Conservation (phyloP, 2,113 vertebrate genomes). For the Psammodynastes pulverulentus region DNA sequence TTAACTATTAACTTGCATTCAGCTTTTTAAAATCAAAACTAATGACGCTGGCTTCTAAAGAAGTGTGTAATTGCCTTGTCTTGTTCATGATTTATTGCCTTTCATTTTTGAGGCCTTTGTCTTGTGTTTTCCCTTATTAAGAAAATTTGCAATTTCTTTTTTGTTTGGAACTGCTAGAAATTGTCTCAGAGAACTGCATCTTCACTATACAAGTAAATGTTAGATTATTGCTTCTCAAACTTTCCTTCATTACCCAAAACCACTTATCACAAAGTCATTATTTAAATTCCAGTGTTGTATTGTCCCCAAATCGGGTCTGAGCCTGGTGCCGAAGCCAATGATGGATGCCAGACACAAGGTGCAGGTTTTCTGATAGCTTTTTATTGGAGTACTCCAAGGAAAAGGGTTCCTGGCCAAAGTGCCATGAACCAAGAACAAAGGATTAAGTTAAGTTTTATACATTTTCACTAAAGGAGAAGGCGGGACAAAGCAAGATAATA, state of each 20-base stretch:
- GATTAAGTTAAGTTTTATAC: too few relatives aligned
- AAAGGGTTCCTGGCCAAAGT: too few relatives aligned
- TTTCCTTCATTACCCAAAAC: neutral
- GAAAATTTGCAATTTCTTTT: neutral
- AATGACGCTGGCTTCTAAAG: neutral
- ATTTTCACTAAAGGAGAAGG: too few relatives aligned
- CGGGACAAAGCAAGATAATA: too few relatives aligned
- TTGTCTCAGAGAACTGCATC: neutral
- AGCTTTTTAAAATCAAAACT: neutral
- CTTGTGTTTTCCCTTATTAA: neutral
- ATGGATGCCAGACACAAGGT: too few relatives aligned
- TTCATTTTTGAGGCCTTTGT: neutral
- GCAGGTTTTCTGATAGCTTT: too few relatives aligned
- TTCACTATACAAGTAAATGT: neutral
- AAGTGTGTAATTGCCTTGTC: neutral
- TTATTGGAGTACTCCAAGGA: too few relatives aligned
- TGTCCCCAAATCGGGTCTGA: too few relatives aligned
- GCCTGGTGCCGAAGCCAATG: too few relatives aligned
- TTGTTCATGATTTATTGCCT: neutral
- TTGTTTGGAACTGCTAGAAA: neutral
- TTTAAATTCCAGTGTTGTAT: neutral
- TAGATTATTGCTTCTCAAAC: neutral
- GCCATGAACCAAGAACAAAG: too few relatives aligned
- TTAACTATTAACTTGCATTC: neutral
- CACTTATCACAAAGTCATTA: neutral